phyloP scores from a whole-genome alignment of 2,113 vertebrate genomes.

The Alosa alosa region DNA sequence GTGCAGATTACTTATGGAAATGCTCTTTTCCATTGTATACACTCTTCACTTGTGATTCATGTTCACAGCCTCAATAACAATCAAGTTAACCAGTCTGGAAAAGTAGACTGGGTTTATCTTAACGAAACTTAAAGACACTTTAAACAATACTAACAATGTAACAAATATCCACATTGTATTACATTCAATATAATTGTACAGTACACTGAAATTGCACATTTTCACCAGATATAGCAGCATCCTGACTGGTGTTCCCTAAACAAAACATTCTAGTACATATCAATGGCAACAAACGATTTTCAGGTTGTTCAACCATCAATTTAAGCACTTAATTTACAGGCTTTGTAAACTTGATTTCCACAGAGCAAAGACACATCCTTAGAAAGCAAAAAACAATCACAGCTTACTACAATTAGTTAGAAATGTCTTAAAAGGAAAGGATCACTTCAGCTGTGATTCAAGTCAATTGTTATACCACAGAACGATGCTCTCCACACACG shows the following conservation, averaged over 20 bases:
- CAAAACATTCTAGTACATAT: slow-evolving; percentile 61
- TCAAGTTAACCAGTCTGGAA: not conserved
- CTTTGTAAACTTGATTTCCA: slow-evolving; percentile 53
- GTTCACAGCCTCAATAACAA: slow-evolving; percentile 2
- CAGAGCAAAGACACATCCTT: slow-evolving; percentile 34
- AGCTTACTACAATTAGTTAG: not conserved
- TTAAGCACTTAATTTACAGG: slow-evolving; percentile 58
- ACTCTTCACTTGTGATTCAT: slow-evolving; percentile 8
- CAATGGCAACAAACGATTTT: slow-evolving; percentile 40
- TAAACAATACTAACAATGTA: slow-evolving; percentile 64
- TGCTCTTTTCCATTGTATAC: not conserved
- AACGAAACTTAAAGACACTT: not conserved
- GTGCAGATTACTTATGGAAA: not conserved
- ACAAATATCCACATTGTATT: slow-evolving; percentile 71
- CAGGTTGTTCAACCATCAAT: not conserved
- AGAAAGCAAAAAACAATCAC: slow-evolving; percentile 5
- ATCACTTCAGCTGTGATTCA: not conserved
- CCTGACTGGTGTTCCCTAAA: slow-evolving; percentile 69
- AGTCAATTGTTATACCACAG: slow-evolving; percentile 75
- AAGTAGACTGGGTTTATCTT: not conserved
- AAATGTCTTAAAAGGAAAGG: not conserved
- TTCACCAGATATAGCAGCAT: slow-evolving; percentile 77
- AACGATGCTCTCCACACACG: slow-evolving; percentile 89
- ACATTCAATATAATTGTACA: slow-evolving; percentile 71
- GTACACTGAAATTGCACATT: slow-evolving; percentile 76